Base-by-base conservation (phyloP, 2,113 vertebrate genomes). In the Erythrocercus mccallii region DNA sequence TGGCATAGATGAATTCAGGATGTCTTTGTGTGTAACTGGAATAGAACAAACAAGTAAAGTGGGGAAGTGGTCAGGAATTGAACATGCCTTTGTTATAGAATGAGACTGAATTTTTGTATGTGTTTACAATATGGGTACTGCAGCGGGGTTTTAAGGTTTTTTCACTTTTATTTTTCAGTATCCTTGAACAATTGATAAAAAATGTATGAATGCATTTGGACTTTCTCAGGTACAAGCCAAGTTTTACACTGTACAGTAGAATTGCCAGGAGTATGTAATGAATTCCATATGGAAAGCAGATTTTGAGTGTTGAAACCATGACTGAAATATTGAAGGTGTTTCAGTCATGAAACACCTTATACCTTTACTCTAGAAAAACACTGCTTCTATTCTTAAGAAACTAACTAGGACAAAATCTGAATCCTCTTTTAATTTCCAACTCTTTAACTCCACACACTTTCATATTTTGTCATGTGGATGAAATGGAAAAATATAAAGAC, bases 241-340 rank as follows among this genome's bases (percentile, higher is more conserved):
- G 33, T 82, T 86, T 90, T 72, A 33, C 2, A 25, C 31, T 3
- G 0, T 37, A 56, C 33, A 72, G 23, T 66, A 74, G n/a, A 88
- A 84, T 33, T 93, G 15, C 27, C 20, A 60, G 57, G 8, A 86
- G 8, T 35, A 54, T 23, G 10, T 86, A 9, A 64, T 45, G 31
- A 91, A 68, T 87, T 90, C 66, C 33, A 54, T 57, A 83, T 23
- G 33, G 44, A 94, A 92, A 91, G 24, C 21, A 94, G 62, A 89
- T 74, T 90, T 82, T 79, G 17, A 73, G 40, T 69, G 44, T 44
- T 68, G 31, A 80, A 82, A 85, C n/a, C 44, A 87, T 66, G 56
- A 70, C 51, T 81, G 61, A 91, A 90, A 88, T 51, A 4, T 61
- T 85, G 73, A 61, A 88, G 45, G 40, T 69, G 50, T 73, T 88